These are phyloP conservation scores for Laticauda laticaudata DNA, from an alignment of 2,113 vertebrate species.

Conservation along the genomic window DNA sequence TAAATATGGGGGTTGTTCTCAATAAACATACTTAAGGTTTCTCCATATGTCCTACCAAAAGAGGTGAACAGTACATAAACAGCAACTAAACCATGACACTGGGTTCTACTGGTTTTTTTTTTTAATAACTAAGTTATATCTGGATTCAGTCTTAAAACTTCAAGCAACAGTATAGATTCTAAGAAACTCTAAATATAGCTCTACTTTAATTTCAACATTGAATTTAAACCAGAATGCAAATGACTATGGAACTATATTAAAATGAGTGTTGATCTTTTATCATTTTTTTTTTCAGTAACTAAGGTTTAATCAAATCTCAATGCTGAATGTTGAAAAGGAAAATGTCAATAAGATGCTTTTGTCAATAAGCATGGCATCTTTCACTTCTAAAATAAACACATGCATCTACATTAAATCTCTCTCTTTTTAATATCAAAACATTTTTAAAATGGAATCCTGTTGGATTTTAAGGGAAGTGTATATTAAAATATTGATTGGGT, in stretches of 20 bases:
- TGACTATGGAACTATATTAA: background rate
- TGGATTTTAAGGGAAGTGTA: constrained; percentile 11
- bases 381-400: constrained; percentile 30
- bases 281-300: background rate
- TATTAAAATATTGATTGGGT: constrained; percentile 7
- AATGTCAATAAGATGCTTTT: constrained; percentile 19
- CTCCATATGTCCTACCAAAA: background rate
- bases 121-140: background rate
- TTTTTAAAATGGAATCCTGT: constrained; percentile 13
- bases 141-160: background rate
- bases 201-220: background rate
- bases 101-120: constrained; percentile 2
- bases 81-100: background rate
- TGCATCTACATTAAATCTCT: background rate
- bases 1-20: background rate
- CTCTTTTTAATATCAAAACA: constrained; percentile 19
- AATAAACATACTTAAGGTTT: background rate
- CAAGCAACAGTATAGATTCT: constrained; percentile 3
- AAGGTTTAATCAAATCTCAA: constrained; percentile 1
- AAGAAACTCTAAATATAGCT: background rate
- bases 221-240: background rate
- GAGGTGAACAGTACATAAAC: no score
- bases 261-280: background rate
- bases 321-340: constrained; percentile 3
- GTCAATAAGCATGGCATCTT: constrained; percentile 13